These are phyloP conservation scores for Ophioninae sp. DNA, from an alignment of 2,888 invertebrate genomes.

Conservation along the genomic window DNA sequence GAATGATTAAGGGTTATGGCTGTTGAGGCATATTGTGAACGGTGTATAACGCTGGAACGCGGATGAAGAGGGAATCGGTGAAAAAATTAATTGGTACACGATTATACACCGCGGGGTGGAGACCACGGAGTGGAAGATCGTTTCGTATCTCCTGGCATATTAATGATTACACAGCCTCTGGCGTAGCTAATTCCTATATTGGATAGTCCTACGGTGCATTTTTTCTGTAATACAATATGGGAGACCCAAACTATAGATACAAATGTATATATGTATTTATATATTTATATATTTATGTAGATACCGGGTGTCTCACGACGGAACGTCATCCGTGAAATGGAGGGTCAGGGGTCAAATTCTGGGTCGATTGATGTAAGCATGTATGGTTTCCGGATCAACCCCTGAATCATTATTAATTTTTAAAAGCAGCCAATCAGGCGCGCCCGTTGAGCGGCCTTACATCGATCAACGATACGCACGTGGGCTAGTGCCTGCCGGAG, in stretches of 20 bases:
- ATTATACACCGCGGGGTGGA: conserved; percentile 68
- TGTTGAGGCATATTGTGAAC: neutral
- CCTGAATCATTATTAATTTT: no score
- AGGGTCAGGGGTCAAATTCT: no score
- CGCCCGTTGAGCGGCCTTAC: no score
- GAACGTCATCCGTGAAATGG: no score
- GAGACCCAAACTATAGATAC: conserved; percentile 4
- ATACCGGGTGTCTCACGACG: no score
- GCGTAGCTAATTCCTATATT: conserved; percentile 66
- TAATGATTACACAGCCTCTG: conserved; percentile 63
- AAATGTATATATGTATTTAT: neutral
- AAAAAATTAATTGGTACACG: conserved; percentile 78
- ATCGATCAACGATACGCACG: no score
- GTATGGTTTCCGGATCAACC: no score
- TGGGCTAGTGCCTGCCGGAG: no score
- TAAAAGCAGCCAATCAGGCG: no score
- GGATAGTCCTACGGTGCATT: conserved; percentile 61
- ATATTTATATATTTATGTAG: no score
- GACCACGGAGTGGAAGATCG: conserved; percentile 51
- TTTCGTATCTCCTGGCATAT: conserved; percentile 54
- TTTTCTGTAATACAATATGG: conserved; percentile 42
- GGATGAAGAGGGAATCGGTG: conserved; percentile 54
- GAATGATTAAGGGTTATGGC: conserved; percentile 2
- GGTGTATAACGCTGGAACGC: conserved; percentile 14
- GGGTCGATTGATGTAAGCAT: no score